Percentiles rank a stretch among this genome's conserved stretches.
These are phyloP conservation scores for Notarius quadriscutis DNA, from an alignment of 2,113 vertebrate species.

Conservation along the genomic window DNA sequence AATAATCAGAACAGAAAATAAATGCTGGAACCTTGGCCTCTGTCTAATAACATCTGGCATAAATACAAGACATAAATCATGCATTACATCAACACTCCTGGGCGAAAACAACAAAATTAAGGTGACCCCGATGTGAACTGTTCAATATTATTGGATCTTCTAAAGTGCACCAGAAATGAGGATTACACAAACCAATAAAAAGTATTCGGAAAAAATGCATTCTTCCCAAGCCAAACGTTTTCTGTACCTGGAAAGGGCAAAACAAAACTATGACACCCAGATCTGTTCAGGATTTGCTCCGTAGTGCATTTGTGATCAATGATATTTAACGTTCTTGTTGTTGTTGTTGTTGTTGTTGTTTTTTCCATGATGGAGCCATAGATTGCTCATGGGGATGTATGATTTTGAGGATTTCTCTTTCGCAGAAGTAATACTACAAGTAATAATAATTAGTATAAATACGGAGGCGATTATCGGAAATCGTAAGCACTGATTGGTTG, in stretches of 20 bases:
- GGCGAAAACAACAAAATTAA: slow-evolving; percentile 16
- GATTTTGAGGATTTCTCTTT: background rate
- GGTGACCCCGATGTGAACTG: slow-evolving; percentile 19
- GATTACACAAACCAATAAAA: background rate
- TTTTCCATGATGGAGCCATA: background rate
- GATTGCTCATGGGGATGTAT: background rate
- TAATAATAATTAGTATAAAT: too few relatives aligned
- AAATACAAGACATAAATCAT: slow-evolving; percentile 33
- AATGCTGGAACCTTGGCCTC: slow-evolving; percentile 22
- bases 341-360: too few relatives aligned
- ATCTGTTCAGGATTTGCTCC: background rate
- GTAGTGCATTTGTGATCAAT: background rate
- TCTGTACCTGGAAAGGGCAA: background rate
- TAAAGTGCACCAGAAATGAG: background rate
- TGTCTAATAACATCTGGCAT: slow-evolving; percentile 23
- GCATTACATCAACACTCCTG: background rate
- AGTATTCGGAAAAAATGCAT: background rate
- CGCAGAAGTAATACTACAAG: background rate
- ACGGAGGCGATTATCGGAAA: too few relatives aligned
- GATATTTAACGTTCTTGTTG: background rate
- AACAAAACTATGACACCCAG: background rate
- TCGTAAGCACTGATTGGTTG: too few relatives aligned
- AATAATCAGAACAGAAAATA: slow-evolving; percentile 11
- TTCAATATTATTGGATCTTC: slow-evolving; percentile 2
- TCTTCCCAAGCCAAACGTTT: background rate